phyloP scores from a whole-genome alignment of 2,888 invertebrate genomes.

The Mythimna albipuncta region DNA sequence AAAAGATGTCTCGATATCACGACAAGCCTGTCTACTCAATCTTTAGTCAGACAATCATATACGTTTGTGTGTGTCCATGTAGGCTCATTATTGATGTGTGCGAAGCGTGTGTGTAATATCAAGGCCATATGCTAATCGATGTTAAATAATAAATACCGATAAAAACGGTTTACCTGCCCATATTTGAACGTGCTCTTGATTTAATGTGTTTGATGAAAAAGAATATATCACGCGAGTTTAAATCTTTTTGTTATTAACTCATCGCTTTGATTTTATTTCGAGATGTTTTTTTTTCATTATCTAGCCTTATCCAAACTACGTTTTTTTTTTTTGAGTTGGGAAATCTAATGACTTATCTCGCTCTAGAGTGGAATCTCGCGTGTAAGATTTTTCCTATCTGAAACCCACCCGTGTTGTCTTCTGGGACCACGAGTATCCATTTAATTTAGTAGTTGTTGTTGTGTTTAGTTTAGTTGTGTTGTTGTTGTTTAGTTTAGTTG shows the following conservation, averaged over 20 bases:
- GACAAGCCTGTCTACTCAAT: not conserved
- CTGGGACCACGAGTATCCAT: no score
- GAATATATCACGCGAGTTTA: constrained; percentile 8
- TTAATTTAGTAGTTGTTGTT: no score
- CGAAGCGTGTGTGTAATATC: constrained; percentile 36
- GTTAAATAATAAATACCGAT: constrained; percentile 50
- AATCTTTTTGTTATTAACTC: constrained; percentile 18
- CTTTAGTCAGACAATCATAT: constrained; percentile 12
- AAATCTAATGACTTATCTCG: no score
- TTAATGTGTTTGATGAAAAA: constrained; percentile 38
- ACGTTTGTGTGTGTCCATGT: not conserved
- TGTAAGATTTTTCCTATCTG: no score
- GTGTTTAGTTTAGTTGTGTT: no score
- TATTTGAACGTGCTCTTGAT: constrained; percentile 44
- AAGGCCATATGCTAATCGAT: constrained; percentile 58
- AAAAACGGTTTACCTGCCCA: constrained; percentile 42
- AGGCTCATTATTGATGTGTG: constrained; percentile 5
- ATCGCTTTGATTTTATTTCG: no score
- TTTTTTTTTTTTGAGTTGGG: no score
- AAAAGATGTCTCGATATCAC: not conserved
- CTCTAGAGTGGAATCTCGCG: no score
- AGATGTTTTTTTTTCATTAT: no score
- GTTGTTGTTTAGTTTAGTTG: no score
- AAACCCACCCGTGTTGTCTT: no score
- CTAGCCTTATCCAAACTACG: no score